Evolutionary conservation across 2,113 vertebrate species (phyloP).

Genomic region (Siphamia tubifer): DNA sequence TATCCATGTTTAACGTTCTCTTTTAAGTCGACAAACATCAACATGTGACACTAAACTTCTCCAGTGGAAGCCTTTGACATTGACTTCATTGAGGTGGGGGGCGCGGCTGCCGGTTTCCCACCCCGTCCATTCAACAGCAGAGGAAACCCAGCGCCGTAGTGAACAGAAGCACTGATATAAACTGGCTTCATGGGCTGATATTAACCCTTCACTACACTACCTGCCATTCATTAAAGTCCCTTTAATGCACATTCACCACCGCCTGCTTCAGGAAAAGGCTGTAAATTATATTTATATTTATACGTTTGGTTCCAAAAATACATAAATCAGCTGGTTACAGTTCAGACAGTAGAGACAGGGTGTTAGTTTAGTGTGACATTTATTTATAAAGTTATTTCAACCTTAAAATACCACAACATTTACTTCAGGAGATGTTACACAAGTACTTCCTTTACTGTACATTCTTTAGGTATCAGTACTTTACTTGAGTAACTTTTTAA

Average conservation of each 20-base stretch:
- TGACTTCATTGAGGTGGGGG: constrained; percentile 21
- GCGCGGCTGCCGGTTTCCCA: constrained; percentile 15
- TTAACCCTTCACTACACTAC: constrained; percentile 42
- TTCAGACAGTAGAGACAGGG: constrained; percentile 9
- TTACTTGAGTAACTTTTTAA: too few species aligned
- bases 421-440: constrained; percentile 26
- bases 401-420: constrained; percentile 7
- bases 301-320: constrained; percentile 35
- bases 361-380: background rate
- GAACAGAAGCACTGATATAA: constrained; percentile 12
- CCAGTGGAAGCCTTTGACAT: constrained; percentile 14
- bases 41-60: constrained; percentile 7
- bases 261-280: constrained; percentile 23
- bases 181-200: constrained; percentile 12
- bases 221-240: constrained; percentile 38
- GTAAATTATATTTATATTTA: constrained; percentile 53
- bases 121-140: constrained; percentile 41
- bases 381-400: constrained; percentile 29
- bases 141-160: constrained; percentile 39
- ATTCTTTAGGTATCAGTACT: too few species aligned
- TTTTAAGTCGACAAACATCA: constrained; percentile 32
- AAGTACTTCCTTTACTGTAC: too few species aligned
- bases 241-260: background rate
- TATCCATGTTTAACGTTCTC: constrained; percentile 36
- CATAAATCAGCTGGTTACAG: constrained; percentile 16